Base-by-base conservation (phyloP, 2,888 invertebrate genomes). In the Epistrophe grossulariae region DNA sequence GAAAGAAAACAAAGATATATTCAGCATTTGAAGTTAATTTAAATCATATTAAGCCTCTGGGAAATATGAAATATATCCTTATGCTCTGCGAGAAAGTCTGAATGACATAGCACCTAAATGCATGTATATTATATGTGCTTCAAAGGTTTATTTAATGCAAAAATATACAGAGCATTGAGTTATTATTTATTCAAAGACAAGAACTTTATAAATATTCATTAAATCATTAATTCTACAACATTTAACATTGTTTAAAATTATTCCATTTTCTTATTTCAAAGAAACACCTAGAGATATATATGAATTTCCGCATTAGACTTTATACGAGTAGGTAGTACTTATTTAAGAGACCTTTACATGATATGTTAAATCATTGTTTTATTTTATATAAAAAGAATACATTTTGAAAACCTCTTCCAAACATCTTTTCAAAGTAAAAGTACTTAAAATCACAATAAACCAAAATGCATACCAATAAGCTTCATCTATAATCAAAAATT, bases 191-290 rank as follows among this genome's bases (percentile, higher is more conserved):
- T 35, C 48, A 48, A 48, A 66, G 66, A 45, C 15, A 50, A 55
- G 57, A 57, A 35, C 31, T 59, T 13, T 35, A 45, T 77, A 82
- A 82, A 82, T 82, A 82, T 82, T 82, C 82, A 82, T 82, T 28
- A 52, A 77, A 82, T 19, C 82, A 57, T 82, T 82, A 71, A 82
- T 82, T 82, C 66, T 72, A 82, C 77, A 78, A 78, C 1, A 59
- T 82, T 82, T 9, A 72, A 82, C 59, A 82, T 48, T 64, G 55
- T 76, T 70, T 71, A 76, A 48, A 77, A 78, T 77, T 77, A 72
- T 72, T 77, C 59, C 77, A 82, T 82, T 81, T 74, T 71, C 70
- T 76, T 31, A 76, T 70, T 76, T 64, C 81, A 76, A 76, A 71
- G 74, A 62, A 66, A 66, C 11, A 10, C 17, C 6, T 28, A 45